phyloP scores from a whole-genome alignment of 2,113 vertebrate genomes.

The Lampris incognitus region DNA sequence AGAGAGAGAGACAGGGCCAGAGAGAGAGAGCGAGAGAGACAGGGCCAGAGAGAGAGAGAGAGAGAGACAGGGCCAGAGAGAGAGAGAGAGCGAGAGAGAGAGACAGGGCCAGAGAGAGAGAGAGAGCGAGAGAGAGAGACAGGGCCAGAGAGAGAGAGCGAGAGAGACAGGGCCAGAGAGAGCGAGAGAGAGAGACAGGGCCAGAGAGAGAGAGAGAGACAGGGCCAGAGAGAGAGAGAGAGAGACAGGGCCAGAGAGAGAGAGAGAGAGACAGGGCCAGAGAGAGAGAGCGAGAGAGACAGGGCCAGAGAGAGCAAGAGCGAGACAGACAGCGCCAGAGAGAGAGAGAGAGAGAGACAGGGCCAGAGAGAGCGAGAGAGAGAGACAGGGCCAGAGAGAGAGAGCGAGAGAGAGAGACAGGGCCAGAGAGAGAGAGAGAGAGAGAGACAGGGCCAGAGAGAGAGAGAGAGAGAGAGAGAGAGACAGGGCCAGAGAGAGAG shows the following conservation, averaged over 20 bases:
- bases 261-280: conserved; percentile 18
- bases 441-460: conserved; percentile 13
- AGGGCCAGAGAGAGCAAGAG: not conserved
- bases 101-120: not conserved
- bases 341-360: not conserved
- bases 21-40: not conserved
- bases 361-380: conserved; percentile 8
- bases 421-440: conserved; percentile 8
- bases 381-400: conserved; percentile 15
- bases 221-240: not conserved
- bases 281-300: not conserved
- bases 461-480: not conserved
- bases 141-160: not conserved
- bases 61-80: conserved; percentile 21
- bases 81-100: not conserved
- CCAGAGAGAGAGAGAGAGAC: conserved; percentile 27
- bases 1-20: conserved; percentile 24
- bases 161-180: not conserved
- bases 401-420: not conserved
- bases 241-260: not conserved
- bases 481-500: not conserved
- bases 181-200: conserved; percentile 16
- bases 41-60: not conserved
- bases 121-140: conserved; percentile 15
- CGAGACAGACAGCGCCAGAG: conserved; percentile 22